Conservation (phyloP, 2,888 invertebrate species). For the Campopleginae sp. region DNA sequence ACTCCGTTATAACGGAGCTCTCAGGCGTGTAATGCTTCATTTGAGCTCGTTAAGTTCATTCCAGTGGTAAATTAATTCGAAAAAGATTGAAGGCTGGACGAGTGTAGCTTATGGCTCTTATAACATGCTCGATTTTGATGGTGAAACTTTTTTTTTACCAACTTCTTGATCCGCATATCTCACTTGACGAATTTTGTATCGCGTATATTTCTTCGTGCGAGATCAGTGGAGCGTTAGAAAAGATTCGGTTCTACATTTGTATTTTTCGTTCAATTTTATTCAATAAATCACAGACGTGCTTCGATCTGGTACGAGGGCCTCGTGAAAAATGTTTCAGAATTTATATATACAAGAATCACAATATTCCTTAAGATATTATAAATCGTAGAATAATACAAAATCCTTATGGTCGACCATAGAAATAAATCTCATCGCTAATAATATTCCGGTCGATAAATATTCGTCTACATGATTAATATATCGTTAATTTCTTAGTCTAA, state of each 20-base stretch:
- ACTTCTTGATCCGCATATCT: constrained; percentile 40
- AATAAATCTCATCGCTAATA: background rate
- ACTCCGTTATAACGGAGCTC: constrained; percentile 26
- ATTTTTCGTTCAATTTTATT: constrained; percentile 40
- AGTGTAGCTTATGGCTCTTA: constrained; percentile 48
- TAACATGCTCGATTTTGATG: constrained; percentile 34
- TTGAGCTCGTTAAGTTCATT: constrained; percentile 55
- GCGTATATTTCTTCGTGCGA: constrained; percentile 11
- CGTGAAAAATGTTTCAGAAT: constrained; percentile 31
- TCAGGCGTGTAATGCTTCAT: constrained; percentile 36
- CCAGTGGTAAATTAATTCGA: constrained; percentile 58
- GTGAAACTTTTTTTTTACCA: constrained; percentile 51
- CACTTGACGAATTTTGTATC: constrained; percentile 22
- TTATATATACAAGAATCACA: constrained; percentile 32
- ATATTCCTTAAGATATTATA: constrained; percentile 8
- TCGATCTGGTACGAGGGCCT: constrained; percentile 21
- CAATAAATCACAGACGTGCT: constrained; percentile 51
- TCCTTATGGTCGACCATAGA: background rate
- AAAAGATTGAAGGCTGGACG: constrained; percentile 47
- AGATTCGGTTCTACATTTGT: constrained; percentile 21
- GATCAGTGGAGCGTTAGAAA: constrained; percentile 31
- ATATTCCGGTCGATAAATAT: background rate
- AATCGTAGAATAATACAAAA: background rate
- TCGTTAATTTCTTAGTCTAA: constrained; percentile 12
- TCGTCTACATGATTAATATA: background rate